These are phyloP conservation scores for Heliconius charithonia DNA, from an alignment of 2,888 invertebrate genomes.

Conservation along the genomic window DNA sequence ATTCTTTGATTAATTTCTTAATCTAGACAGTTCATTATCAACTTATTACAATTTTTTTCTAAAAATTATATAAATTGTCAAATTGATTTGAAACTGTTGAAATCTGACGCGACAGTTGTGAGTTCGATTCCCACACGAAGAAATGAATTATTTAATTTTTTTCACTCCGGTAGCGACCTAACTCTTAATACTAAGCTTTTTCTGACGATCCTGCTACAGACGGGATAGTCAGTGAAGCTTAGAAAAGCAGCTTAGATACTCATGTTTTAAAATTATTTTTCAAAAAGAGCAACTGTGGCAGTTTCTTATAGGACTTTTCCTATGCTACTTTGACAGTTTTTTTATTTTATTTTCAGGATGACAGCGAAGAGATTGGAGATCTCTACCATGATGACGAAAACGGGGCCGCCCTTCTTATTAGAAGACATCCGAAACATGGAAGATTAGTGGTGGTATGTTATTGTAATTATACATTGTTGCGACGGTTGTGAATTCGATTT, in stretches of 20 bases:
- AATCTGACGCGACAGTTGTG: too few species aligned
- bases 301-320: neutral
- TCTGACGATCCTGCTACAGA: neutral
- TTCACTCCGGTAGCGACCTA: neutral
- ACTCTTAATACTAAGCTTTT: neutral
- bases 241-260: neutral
- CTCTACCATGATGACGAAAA: constrained; percentile 94
- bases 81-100: too few species aligned
- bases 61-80: too few species aligned
- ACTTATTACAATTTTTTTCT: too few species aligned
- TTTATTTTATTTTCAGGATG: constrained; percentile 73
- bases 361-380: constrained; percentile 90
- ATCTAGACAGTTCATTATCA: too few species aligned
- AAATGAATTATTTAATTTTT: too few species aligned
- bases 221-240: neutral
- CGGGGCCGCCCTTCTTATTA: constrained; percentile 93
- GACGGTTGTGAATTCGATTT: neutral
- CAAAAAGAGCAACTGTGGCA: neutral
- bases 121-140: too few species aligned
- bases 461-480: neutral
- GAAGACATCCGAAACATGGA: constrained; percentile 90
- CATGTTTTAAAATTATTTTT: too few species aligned
- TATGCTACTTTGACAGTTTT: neutral
- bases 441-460: constrained; percentile 92
- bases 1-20: too few species aligned